A percentile compares a stretch with the other conserved stretches of the same genome.
Conservation (phyloP, 2,113 vertebrate genomes). For the Isichthys henryi region DNA sequence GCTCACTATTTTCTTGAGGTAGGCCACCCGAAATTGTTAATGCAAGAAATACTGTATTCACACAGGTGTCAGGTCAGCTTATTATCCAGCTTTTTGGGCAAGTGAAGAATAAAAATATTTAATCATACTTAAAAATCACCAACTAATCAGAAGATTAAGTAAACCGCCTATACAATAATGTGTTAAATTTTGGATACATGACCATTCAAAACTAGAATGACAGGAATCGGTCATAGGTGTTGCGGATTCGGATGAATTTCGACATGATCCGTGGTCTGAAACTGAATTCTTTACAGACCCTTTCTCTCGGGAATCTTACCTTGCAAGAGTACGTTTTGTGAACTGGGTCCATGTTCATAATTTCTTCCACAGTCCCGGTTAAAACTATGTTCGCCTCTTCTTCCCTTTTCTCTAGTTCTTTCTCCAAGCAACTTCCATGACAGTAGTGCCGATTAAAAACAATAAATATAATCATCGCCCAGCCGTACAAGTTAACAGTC, state of each 20-base stretch:
- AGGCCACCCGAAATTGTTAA: not conserved
- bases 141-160: not conserved
- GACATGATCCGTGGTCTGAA: not conserved
- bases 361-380: conserved; percentile 94
- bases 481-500: conserved; percentile 34
- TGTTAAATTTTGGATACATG: not conserved
- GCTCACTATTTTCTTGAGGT: not conserved
- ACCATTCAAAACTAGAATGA: not conserved
- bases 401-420: conserved; percentile 74
- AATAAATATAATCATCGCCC: conserved; percentile 53
- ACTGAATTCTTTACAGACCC: not conserved
- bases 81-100: not conserved
- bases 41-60: not conserved
- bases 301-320: conserved; percentile 54
- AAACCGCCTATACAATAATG: not conserved
- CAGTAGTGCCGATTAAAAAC: conserved; percentile 49
- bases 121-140: not conserved
- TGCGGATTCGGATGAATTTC: not conserved
- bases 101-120: not conserved
- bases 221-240: not conserved
- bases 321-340: conserved; percentile 95
- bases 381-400: conserved; percentile 89
- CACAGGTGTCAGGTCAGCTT: not conserved
- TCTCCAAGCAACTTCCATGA: conserved; percentile 72
- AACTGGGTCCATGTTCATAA: conserved; percentile 92